Percentiles rank a stretch among this genome's conserved stretches.
Evolutionary conservation across 2,113 vertebrate species (phyloP).

Genomic region (Antigone vipio): DNA sequence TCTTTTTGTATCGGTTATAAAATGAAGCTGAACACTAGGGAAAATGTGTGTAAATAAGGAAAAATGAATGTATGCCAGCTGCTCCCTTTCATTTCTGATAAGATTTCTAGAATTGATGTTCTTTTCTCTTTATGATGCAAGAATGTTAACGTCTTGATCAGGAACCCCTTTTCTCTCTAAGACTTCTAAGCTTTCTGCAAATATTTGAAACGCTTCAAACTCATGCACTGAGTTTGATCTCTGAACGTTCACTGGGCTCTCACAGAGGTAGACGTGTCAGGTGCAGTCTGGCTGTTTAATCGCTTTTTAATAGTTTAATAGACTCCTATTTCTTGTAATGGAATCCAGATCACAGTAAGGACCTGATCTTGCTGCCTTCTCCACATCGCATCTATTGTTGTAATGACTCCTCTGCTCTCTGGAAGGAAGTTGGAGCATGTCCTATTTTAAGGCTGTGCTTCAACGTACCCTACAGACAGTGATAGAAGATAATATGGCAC

Average conservation of each 20-base stretch:
- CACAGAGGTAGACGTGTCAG: neutral
- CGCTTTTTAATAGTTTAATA: neutral
- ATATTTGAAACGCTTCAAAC: neutral
- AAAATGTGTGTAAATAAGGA: slow-evolving; percentile 40
- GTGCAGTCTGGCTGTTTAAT: too few relatives aligned
- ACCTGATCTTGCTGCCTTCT: neutral
- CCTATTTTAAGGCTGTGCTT: neutral
- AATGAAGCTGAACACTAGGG: slow-evolving; percentile 38
- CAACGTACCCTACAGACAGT: fast-evolving
- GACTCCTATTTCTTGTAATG: neutral
- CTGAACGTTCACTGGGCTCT: neutral
- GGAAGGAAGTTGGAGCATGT: neutral
- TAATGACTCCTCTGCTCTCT: neutral
- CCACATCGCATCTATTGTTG: neutral
- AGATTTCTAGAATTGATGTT: slow-evolving; percentile 24
- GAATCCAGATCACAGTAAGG: neutral
- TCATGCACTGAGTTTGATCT: neutral
- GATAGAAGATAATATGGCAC: neutral
- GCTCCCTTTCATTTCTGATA: slow-evolving; percentile 49
- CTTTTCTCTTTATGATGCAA: slow-evolving; percentile 30
- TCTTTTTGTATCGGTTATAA: slow-evolving; percentile 25
- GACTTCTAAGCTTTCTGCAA: neutral
- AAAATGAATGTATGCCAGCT: slow-evolving; percentile 52
- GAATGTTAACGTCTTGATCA: slow-evolving; percentile 12
- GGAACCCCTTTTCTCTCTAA: neutral